A percentile compares a stretch with the other conserved stretches of the same genome.
These are phyloP conservation scores for Calameuta filiformis DNA, from an alignment of 2,888 invertebrate species.

Conservation along the genomic window DNA sequence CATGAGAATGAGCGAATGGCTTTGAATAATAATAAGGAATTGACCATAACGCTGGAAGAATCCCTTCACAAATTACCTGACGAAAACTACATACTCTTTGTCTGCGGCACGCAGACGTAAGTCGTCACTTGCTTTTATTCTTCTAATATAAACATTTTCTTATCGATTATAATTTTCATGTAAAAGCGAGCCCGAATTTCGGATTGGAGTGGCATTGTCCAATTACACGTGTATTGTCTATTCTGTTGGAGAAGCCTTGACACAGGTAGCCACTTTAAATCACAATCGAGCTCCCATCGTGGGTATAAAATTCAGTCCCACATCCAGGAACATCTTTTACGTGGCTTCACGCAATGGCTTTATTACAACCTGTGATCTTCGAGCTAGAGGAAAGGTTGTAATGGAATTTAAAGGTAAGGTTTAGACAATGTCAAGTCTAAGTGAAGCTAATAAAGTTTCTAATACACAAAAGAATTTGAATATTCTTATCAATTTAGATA, in stretches of 20 bases:
- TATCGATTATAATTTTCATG: slow-evolving; percentile 11
- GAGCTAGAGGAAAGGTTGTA: slow-evolving; percentile 67
- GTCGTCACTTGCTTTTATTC: slow-evolving; percentile 17
- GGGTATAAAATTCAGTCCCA: slow-evolving; percentile 72
- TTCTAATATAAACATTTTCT: neutral
- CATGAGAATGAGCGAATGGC: slow-evolving; percentile 35
- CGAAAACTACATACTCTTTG: slow-evolving; percentile 72
- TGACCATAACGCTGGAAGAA: slow-evolving; percentile 65
- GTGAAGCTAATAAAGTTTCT: too few species aligned
- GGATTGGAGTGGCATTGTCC: slow-evolving; percentile 68
- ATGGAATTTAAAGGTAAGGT: slow-evolving; percentile 65
- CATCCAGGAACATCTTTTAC: slow-evolving; percentile 71
- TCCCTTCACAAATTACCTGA: slow-evolving; percentile 65
- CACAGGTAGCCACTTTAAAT: slow-evolving; percentile 59
- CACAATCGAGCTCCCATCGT: slow-evolving; percentile 68
- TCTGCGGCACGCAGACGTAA: slow-evolving; percentile 71
- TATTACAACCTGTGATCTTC: slow-evolving; percentile 74
- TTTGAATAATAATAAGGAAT: too few species aligned
- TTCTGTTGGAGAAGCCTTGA: slow-evolving; percentile 65
- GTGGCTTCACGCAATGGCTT: slow-evolving; percentile 71
- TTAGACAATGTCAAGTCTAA: slow-evolving; percentile 2
- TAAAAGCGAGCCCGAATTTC: slow-evolving; percentile 57
- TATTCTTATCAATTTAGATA: slow-evolving; percentile 38
- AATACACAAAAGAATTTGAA: too few species aligned
- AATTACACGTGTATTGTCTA: slow-evolving; percentile 68